Evolutionary conservation across 2,113 vertebrate genomes (phyloP), one percentile per base, ranked within the genome.

Genomic region (Gobio gobio): DNA sequence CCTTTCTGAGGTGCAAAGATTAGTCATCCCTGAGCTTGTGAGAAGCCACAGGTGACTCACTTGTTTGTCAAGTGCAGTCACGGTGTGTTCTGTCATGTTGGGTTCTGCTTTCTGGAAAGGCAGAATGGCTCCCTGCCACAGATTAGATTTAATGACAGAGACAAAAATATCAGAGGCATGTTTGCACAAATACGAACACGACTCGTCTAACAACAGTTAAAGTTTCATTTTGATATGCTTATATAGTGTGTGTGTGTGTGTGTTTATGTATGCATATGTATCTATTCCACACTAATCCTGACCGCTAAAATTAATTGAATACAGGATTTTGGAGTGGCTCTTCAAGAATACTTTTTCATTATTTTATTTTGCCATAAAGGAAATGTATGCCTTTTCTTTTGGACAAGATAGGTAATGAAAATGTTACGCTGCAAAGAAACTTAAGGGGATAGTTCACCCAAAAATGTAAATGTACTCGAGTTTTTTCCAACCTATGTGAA

Each of bases 1-100:
- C 70, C 66, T 70, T 47, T 82, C 75, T 18, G 59, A 83, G 56
- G 29, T 59, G 18, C 78, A 87, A 91, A 78, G 77, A 87, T 94
- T 89, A 94, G 91, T 95, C 93, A 95, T 92, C 86, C 3, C 78
- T 83, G 83, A 87, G 90, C 90, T 91, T 92, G 93, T 93, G 90
- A 90, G 76, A 90, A 93, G 85, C 93, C 92, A 90, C 92, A 92
- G 87, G 92, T 93, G 93, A 94, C 92, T 94, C 94, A 93, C 91
- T 87, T 94, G 92, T 94, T 94, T 94, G 91, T 94, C 89, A 88
- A 91, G 90, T 88, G 85, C 24, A 43, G 75, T 86, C 88, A 89
- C 13, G 51, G 82, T 66, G 80, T 87, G 74, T 84, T 76, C 61
- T 83, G 68, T 86, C 56, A 79, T 85, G 70, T 86, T 85, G 40